Evolutionary conservation across 2,113 vertebrate species (phyloP), one percentile per base, ranked within the genome.

Genomic region (Arothron firmamentum): DNA sequence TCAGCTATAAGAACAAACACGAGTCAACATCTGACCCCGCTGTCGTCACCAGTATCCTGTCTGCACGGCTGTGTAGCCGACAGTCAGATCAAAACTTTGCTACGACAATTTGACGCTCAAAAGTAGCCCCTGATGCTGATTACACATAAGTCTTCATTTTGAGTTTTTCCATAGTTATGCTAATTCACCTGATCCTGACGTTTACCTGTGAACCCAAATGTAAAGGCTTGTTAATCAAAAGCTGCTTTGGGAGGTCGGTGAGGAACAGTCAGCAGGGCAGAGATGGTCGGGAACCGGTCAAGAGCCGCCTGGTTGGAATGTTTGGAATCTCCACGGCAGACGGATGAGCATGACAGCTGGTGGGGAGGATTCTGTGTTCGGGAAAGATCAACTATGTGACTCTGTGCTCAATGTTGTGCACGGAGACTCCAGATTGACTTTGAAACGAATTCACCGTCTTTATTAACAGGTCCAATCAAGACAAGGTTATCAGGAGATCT

Each of bases 401-500:
- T 31, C 5, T 31, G 5, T 31, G 28, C 28, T 23, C 21, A 23
- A 3, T 23, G 21, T 23, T 23, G 21, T 23, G 21, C 21, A 23
- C 21, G 21, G 62, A 55, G 65, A 52, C 80, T 77, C 54, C 21
- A 18, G 79, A 79, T 71, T 66, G 68, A 87, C 75, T 83, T 82
- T 77, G 67, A 81, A 65, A 72, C 75, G 81, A 77, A 85, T 87
- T 87, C 80, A 72, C 76, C 65, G 46, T 75, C 75, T 81, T 77
- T 75, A 79, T 84, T 80, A 83, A 87, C 82, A 69, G 59, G 70
- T 75, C 81, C 81, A 81, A 83, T 85, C 81, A 85, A 72, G 87
- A 41, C n/a, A 18, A 81, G 74, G 65, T 73, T 77, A 78, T 76
- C 65, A 59, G 65, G 79, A 65, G 77, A 53, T 20, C 48, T 72